Evolutionary conservation across 1,140 invertebrate genomes (phyloP), one percentile per base, ranked within the genome.

Genomic region (Aradophagus sp.): DNA sequence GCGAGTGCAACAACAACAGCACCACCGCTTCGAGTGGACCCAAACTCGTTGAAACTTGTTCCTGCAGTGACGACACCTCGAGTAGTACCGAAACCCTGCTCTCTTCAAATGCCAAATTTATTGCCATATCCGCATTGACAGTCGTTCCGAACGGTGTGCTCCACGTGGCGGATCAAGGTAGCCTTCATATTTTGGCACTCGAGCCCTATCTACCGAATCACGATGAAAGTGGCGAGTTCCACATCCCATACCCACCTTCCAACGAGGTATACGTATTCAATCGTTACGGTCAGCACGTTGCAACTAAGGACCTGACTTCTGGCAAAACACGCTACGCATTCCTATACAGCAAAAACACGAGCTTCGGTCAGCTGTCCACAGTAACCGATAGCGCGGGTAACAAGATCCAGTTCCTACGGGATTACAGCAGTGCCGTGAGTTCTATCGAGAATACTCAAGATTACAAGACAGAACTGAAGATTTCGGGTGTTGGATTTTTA

Each of bases 181-280:
- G 91, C 1, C 85, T 97, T 4, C 92, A 96, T 48, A 95, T 98
- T 36, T 85, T 97, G 31, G 94, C 96, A 0, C 84, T 99, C 10
- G 91, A 96, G 73, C 95, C 96, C 38, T 96, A 96, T 80, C 82
- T 98, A 47, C 96, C 97, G 0, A 90, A 90, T 13, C 93, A 95
- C 71, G 94, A 96, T 79, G 92, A 95, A 81, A 94, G 91, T 74
- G 93, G 94, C 3, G 95, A 97, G 82, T 98, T 97, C 82, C 93
- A 95, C 77, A 96, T 98, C 75, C 93, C 95, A 5, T 96, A 95
- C 84, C 95, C 90, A 71, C 93, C 91, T 0, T 93, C 94, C 0
- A 93, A 95, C 67, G 96, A 98, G 86, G 88, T 98, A 20, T 98
- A 97, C 77, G 92, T 97, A 0, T 99, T 99, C 80, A 95, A 95